These are phyloP conservation scores for Corapipo altera DNA, from an alignment of 2,113 vertebrate species.

Conservation along the genomic window DNA sequence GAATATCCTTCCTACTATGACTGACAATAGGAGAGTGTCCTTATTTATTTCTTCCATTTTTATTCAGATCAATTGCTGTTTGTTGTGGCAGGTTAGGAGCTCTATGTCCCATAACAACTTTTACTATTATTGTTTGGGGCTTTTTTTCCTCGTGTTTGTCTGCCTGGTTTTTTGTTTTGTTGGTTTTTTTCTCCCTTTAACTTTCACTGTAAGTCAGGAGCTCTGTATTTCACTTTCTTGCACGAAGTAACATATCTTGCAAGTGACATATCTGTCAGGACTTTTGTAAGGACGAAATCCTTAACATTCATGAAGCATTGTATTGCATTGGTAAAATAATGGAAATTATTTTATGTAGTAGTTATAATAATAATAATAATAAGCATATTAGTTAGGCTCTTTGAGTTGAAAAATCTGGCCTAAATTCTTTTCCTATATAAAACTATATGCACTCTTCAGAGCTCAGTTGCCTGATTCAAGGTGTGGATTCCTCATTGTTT, in stretches of 20 bases:
- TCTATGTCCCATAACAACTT: not conserved
- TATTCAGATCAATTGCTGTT: not conserved
- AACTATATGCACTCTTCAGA: not conserved
- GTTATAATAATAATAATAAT: not conserved
- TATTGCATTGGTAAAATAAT: not conserved
- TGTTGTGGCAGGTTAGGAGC: not conserved
- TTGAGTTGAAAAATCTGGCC: not conserved
- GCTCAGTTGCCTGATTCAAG: not conserved
- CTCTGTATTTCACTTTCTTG: not conserved
- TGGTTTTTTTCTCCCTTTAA: fast-evolving
- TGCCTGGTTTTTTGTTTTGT: not conserved
- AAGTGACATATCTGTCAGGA: not conserved
- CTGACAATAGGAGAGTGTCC: not conserved
- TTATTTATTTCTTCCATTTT: not conserved
- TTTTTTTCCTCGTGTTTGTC: not conserved
- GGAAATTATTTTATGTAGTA: not conserved
- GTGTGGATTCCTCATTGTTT: not conserved
- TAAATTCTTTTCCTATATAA: not conserved
- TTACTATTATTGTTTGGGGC: not conserved
- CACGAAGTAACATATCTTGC: not conserved
- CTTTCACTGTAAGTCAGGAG: not conserved
- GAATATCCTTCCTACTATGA: not conserved
- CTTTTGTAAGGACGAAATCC: not conserved
- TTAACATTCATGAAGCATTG: not conserved
- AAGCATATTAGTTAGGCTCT: not conserved